Percentiles rank a stretch among this genome's conserved stretches.
Conservation (phyloP, 2,797 vertebrate species). For the Microctenopoma steveboyesi region DNA sequence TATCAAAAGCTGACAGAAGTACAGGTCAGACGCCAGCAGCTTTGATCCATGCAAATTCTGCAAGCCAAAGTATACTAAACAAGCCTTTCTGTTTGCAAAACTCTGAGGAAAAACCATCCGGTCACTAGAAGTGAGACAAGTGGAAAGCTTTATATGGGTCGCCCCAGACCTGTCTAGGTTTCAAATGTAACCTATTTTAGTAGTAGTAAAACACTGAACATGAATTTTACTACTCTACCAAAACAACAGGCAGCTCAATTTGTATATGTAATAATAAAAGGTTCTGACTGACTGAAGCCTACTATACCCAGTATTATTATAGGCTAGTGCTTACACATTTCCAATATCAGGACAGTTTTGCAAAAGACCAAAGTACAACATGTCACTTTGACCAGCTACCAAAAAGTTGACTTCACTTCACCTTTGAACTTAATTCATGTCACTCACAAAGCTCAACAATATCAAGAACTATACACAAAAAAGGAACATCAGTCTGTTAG, state of each 20-base stretch:
- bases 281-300: too few relatives aligned
- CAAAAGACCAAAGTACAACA: constrained; percentile 6
- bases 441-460: neutral
- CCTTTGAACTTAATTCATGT: constrained; percentile 1
- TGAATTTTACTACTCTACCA: too few relatives aligned
- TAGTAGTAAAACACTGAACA: too few relatives aligned
- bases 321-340: neutral
- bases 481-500: neutral
- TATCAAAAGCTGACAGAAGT: constrained; percentile 24
- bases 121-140: neutral
- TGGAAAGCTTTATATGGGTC: neutral
- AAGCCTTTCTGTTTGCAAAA: constrained; percentile 9
- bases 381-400: neutral
- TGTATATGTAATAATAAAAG: too few relatives aligned
- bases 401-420: neutral
- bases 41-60: constrained; percentile 6
- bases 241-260: too few relatives aligned
- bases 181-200: too few relatives aligned
- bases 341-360: neutral
- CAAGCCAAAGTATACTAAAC: constrained; percentile 26
- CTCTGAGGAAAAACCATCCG: neutral
- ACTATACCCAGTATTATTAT: neutral
- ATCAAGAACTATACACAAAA: neutral
- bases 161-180: too few relatives aligned
- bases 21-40: neutral